Conservation (phyloP, 1,140 invertebrate species). For the Pteromalus puparum region DNA sequence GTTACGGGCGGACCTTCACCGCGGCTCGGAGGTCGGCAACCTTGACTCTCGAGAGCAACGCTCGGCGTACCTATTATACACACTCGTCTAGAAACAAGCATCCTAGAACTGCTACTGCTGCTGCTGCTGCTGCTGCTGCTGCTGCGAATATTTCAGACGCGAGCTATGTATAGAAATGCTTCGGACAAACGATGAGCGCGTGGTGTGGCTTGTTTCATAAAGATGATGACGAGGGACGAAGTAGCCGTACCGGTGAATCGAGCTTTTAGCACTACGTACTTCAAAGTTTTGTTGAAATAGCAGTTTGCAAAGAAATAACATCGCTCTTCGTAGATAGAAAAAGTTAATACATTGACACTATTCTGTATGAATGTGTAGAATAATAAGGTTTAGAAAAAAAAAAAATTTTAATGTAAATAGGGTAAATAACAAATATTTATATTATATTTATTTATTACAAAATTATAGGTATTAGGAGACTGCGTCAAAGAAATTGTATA, state of each 20-base stretch:
- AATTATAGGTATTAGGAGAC: too few species aligned
- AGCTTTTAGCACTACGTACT: background rate
- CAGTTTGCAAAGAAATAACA: too few species aligned
- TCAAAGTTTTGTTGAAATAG: too few species aligned
- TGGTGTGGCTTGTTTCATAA: background rate
- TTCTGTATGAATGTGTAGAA: too few species aligned
- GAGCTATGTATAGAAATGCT: constrained; percentile 24
- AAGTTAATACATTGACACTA: too few species aligned
- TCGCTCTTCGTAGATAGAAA: too few species aligned
- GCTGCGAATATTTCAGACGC: constrained; percentile 31
- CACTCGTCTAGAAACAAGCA: background rate
- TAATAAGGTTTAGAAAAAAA: too few species aligned
- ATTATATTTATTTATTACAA: too few species aligned
- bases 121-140: background rate
- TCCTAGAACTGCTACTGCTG: background rate
- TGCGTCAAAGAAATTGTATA: too few species aligned
- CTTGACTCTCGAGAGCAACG: constrained; percentile 52
- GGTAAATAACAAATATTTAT: too few species aligned
- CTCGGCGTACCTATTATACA: constrained; percentile 33
- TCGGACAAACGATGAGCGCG: background rate
- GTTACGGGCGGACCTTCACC: constrained; percentile 67
- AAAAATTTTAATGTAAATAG: too few species aligned
- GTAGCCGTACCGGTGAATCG: background rate
- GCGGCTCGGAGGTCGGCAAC: constrained; percentile 59
- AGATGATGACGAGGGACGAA: background rate